Base-by-base conservation (phyloP, 2,888 invertebrate species). In the Abrostola triplasia region DNA sequence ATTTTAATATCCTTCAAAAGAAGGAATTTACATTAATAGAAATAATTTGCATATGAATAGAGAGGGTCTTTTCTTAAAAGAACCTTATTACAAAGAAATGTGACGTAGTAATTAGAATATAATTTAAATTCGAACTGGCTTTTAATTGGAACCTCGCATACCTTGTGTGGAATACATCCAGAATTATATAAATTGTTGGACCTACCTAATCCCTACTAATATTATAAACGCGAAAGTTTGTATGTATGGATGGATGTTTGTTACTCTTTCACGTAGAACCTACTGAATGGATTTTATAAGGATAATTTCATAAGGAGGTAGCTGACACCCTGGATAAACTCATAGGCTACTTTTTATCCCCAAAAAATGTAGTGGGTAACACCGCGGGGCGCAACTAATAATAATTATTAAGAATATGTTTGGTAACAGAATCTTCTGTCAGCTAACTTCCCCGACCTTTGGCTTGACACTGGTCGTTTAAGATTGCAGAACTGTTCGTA, bases 21-120 rank as follows among this genome's bases (percentile, higher is more conserved):
- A 53, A 54, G 41, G 36, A 66, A 53, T 71, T 56, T 37, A 56
- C 59, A 59, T 49, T 41, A 49, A 53, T n/a, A 59, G 12, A 40
- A 36, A 63, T 59, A 70, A 64, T 70, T 54, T 70, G 38, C 36
- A 70, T 54, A 41, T 70, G 38, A 64, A 64, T 55, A 66, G 13
- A 12, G 12, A 36, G 7, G 6, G 2, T 12, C 8, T 54, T 57
- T 52, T 35, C 6, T 35, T 59, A n/a, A 44, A 55, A 5, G 12
- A 70, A 52, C 59, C 56, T 24, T 37, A 36, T 24, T 37, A 50
- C 9, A 58, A 47, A 51, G 47, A 48, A 5, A 36, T 12, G 11
- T 47, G 41, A 36, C 24, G 12, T 0, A 50, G 7, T 36, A 36
- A 11, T 10, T 5, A 36, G 35, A 41, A 13, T 40, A 24, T 44